Evolutionary conservation across 2,113 vertebrate genomes (phyloP), one percentile per base, ranked within the genome.

Genomic region (Chelonoidis abingdonii): DNA sequence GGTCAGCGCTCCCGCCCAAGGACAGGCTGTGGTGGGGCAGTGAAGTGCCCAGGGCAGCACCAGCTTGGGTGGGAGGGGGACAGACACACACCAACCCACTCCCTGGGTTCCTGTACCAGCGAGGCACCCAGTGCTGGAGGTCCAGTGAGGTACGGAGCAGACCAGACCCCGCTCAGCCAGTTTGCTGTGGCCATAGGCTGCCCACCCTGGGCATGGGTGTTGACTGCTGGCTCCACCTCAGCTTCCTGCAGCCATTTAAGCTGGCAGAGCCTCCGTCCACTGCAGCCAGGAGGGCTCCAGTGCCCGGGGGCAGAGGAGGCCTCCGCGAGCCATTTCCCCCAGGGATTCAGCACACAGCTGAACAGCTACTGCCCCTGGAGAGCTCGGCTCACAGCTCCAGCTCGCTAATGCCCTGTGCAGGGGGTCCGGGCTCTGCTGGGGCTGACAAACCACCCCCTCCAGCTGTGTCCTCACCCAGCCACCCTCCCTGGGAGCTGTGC

Each of bases 121-220:
- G 57, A 27, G 27, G 57, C 5, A 5, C 12, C 10, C 57, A 59
- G 54, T 25, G 25, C 56, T 27, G 57, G 57, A 59, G 57, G 57
- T 10, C 25, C 11, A 27, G 25, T 19, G 76, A 50, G 16, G 17
- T 38, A 6, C 16, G 0, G 56, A 10, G 57, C 31, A 29, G 25
- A 27, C 2, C 38, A 2, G 31, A 19, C 29, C 56, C 6, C 2
- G 1, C 27, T 69, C 57, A 13, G 27, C 57, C 50, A 5, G 17
- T 38, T 53, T 10, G 1, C 44, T 41, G 38, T 21, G 1, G 13
- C 57, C 57, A 0, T 1, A 22, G 14, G 57, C 3, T 9, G 29
- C n/a, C 62, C 59, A 75, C 59, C 22, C 14, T 0, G 5, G 11
- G 19, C n/a, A 14, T 27, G 9, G 35, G 25, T 4, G 11, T n/a